A percentile compares a stretch with the other conserved stretches of the same genome.
Conservation (phyloP, 2,797 vertebrate species). For the Oceanodroma leucorhoa region DNA sequence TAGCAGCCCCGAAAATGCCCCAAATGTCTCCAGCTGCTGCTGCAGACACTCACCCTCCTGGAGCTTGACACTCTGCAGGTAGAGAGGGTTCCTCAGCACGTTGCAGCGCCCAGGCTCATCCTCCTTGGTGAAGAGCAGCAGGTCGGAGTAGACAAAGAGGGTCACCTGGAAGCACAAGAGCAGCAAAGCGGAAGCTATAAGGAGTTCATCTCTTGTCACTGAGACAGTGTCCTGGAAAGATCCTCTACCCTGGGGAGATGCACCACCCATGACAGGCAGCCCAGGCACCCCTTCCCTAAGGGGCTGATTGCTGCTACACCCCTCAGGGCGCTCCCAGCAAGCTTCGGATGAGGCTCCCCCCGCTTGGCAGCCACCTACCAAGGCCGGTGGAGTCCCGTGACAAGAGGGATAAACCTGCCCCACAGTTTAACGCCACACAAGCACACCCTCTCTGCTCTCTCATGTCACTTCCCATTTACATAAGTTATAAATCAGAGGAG, state of each 20-base stretch:
- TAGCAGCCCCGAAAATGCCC: not conserved
- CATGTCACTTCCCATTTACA: not conserved
- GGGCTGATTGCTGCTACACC: not conserved
- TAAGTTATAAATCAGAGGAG: not conserved
- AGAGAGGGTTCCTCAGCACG: slow-evolving; percentile 92
- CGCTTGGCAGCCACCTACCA: not conserved
- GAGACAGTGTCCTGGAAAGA: not conserved
- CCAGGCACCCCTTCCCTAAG: not conserved
- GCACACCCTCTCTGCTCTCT: slow-evolving; percentile 15
- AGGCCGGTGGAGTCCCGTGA: not conserved
- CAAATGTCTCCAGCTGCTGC: not conserved
- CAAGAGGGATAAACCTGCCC: slow-evolving; percentile 10
- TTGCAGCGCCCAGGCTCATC: slow-evolving; percentile 89
- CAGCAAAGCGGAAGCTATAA: not conserved
- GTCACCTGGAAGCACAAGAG: slow-evolving; percentile 82
- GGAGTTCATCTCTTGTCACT: not conserved
- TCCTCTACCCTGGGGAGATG: not conserved
- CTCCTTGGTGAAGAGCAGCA: slow-evolving; percentile 94
- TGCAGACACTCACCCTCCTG: slow-evolving; percentile 84
- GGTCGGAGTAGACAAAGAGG: slow-evolving; percentile 90
- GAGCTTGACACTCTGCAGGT: slow-evolving; percentile 86
- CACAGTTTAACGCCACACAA: not conserved
- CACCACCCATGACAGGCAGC: not conserved
- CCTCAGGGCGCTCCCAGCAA: not conserved
- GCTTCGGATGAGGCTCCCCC: fast-evolving